Evolutionary conservation across 2,113 vertebrate species (phyloP), one percentile per base, ranked within the genome.

Genomic region (Sinocyclocheilus maitianheensis): DNA sequence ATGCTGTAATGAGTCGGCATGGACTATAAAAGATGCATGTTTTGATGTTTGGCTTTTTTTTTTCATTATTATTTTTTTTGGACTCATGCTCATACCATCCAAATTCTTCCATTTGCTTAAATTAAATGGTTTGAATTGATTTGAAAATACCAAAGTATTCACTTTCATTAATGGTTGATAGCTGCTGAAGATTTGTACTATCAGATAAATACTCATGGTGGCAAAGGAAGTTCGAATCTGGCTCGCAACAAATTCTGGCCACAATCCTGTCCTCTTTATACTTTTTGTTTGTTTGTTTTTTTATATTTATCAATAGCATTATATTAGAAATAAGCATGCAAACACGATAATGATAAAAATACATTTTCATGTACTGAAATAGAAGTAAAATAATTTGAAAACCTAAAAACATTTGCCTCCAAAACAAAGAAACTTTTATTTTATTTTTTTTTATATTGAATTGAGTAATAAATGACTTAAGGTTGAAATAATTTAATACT

Each of bases 31-130:
- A 75, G 72, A 20, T 5, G 43, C 7, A 97, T 22, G 34, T 24
- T 43, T 14, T n/a, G 58, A 30, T 80, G 30, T 63, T 43, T 40
- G 30, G 9, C 90, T 97, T 22, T 74, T n/a, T 16, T n/a, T 34
- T 34, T 34, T 34, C 30, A 34, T 34, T 5, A 0, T 10, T 22
- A 0, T 22, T 22, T 48, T 13, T 24, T 3, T 48, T 3, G 2
- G 2, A 10, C 8, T 72, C 18, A 18, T 46, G 43, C 7, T 37
- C 37, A 37, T 37, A 37, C 37, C 43, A 43, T 43, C 43, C 43
- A 69, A 69, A 16, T 30, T 1, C 26, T 16, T 34, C 2, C 14
- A 2, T 67, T 67, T 16, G 26, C 26, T 67, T 30, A 14, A 65
- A 30, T 65, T 10, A 16, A 30, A 67, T 67, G 43, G 43, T 46